These are phyloP conservation scores for Amphilophus citrinellus DNA, from an alignment of 2,113 vertebrate genomes.

Conservation along the genomic window DNA sequence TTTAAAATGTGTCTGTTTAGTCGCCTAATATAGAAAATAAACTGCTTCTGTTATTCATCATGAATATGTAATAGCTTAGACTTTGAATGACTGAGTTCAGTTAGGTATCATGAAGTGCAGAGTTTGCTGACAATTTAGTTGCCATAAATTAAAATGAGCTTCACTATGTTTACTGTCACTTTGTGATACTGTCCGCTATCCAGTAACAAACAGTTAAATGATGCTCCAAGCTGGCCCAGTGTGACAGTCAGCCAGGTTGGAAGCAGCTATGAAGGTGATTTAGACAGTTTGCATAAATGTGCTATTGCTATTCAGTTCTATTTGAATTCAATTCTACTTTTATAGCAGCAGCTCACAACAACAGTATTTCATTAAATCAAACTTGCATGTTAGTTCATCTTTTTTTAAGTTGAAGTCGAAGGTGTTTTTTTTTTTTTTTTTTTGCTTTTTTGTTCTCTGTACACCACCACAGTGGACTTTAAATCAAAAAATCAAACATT, in stretches of 20 bases:
- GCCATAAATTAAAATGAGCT: neutral
- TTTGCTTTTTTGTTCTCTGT: neutral
- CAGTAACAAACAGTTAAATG: neutral
- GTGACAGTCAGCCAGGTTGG: rapidly evolving
- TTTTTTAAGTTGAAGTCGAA: too few relatives aligned
- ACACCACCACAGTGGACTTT: neutral
- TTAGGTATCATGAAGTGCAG: neutral
- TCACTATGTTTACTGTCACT: neutral
- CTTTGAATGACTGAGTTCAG: neutral
- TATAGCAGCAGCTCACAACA: neutral
- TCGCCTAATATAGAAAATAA: neutral
- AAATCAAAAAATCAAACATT: too few relatives aligned
- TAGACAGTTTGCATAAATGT: neutral
- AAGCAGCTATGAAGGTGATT: neutral
- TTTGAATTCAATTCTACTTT: neutral
- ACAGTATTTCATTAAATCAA: too few relatives aligned
- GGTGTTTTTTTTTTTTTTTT: too few relatives aligned
- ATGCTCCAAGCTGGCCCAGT: neutral
- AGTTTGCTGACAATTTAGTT: neutral
- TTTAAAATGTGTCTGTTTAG: conserved; percentile 23
- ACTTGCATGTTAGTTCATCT: too few relatives aligned
- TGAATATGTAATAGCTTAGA: neutral
- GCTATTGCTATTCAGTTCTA: neutral
- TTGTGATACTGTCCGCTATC: neutral
- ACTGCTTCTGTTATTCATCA: neutral